A percentile compares a stretch with the other conserved stretches of the same genome.
phyloP scores from a whole-genome alignment of 2,888 invertebrate genomes.

The Galerucella calmariensis region DNA sequence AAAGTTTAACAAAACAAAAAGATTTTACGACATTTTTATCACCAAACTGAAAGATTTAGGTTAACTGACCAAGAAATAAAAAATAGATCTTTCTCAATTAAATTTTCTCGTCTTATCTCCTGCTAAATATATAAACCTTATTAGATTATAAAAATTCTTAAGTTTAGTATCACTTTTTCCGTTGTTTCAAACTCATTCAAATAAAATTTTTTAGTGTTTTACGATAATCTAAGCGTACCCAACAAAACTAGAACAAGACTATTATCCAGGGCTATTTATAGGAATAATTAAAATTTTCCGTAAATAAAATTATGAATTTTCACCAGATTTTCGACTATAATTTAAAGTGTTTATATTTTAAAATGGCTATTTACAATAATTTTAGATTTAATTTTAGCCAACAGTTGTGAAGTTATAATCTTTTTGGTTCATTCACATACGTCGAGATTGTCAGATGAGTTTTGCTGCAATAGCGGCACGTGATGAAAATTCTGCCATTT shows the following conservation, averaged over 20 bases:
- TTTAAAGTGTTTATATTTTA: background rate
- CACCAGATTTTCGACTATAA: background rate
- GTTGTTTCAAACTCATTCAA: too few species aligned
- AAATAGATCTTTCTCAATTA: background rate
- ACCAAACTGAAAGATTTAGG: background rate
- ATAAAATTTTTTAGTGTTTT: too few species aligned
- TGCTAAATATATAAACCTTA: background rate
- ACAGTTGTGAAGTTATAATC: background rate
- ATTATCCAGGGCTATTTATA: background rate
- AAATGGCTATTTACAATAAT: background rate
- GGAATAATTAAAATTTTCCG: background rate
- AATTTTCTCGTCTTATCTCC: background rate
- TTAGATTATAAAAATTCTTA: background rate
- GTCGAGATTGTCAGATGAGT: too few species aligned
- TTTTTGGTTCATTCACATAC: too few species aligned
- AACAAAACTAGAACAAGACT: background rate
- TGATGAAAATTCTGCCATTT: too few species aligned
- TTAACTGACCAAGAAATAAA: background rate
- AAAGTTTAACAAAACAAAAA: too few species aligned
- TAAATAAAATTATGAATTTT: background rate
- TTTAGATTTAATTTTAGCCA: background rate
- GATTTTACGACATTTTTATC: too few species aligned
- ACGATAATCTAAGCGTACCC: background rate
- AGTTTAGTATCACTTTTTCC: too few species aligned
- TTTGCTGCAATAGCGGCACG: too few species aligned